Percentiles rank a stretch among this genome's conserved stretches.
phyloP scores from a whole-genome alignment of 2,888 invertebrate species.

The Tholera decimalis region DNA sequence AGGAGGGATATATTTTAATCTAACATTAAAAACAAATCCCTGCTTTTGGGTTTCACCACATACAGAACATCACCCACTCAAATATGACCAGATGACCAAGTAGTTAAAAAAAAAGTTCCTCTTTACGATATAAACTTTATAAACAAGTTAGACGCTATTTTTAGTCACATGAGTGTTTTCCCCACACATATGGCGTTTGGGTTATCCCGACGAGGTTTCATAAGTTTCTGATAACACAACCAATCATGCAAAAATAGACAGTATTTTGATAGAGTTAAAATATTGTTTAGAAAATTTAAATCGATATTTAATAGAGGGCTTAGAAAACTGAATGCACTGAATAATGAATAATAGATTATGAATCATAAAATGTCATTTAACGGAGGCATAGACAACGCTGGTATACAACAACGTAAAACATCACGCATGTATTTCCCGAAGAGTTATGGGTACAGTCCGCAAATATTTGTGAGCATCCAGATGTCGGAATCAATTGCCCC shows the following conservation, averaged over 20 bases:
- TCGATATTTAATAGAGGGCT: not conserved
- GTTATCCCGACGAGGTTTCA: slow-evolving; percentile 9
- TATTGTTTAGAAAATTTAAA: not conserved
- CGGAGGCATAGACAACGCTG: not conserved
- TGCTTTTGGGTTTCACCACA: too few relatives aligned
- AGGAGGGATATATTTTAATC: too few relatives aligned
- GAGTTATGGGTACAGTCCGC: slow-evolving; percentile 3
- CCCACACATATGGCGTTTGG: not conserved
- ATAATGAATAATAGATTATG: slow-evolving; percentile 1
- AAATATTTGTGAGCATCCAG: too few relatives aligned
- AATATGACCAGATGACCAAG: too few relatives aligned
- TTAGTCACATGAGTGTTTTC: slow-evolving; percentile 14
- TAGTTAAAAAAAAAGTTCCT: not conserved
- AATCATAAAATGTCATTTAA: not conserved
- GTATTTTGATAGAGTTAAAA: not conserved
- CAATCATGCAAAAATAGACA: not conserved
- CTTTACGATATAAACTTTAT: not conserved
- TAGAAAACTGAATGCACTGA: not conserved
- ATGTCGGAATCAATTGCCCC: too few relatives aligned
- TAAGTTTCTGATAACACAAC: not conserved
- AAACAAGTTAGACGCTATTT: not conserved
- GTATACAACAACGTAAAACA: not conserved
- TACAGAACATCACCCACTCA: too few relatives aligned
- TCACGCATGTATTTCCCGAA: not conserved
- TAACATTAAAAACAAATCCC: too few relatives aligned